Percentiles rank a stretch among this genome's conserved stretches.
Conservation (phyloP, 2,888 invertebrate genomes). For the Cheilosia variabilis region DNA sequence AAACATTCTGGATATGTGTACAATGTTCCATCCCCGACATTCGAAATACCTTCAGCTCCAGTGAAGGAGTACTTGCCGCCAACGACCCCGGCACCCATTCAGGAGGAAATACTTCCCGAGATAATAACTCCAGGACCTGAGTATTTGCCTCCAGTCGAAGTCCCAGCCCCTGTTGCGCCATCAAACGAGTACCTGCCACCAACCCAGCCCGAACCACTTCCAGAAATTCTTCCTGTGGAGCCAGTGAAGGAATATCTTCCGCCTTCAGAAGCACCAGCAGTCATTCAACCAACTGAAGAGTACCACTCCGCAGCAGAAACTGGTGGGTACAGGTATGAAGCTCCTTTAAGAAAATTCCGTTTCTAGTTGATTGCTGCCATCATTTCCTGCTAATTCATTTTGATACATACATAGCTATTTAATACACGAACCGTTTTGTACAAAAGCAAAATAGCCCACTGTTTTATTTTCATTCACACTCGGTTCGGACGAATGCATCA, state of each 20-base stretch:
- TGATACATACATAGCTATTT: constrained; percentile 20
- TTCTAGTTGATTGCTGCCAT: neutral
- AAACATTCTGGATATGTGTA: constrained; percentile 49
- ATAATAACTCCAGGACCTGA: constrained; percentile 8
- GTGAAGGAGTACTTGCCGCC: constrained; percentile 50
- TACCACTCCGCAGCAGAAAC: constrained; percentile 34
- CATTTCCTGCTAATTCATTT: constrained; percentile 12
- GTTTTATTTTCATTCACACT: too few species aligned
- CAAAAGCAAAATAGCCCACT: neutral
- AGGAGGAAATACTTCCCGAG: constrained; percentile 28
- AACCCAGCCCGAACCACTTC: neutral
- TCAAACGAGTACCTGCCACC: constrained; percentile 43
- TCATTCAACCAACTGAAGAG: constrained; percentile 20
- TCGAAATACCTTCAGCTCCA: constrained; percentile 43
- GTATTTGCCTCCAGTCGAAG: constrained; percentile 32
- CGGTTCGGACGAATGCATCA: too few species aligned
- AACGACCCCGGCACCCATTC: constrained; percentile 1
- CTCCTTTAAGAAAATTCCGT: constrained; percentile 24
- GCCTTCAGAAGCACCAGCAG: constrained; percentile 25
- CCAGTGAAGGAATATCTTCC: constrained; percentile 57
- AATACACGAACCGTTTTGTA: constrained; percentile 28
- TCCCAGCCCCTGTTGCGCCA: constrained; percentile 7
- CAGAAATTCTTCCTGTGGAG: constrained; percentile 22
- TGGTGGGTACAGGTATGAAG: constrained; percentile 46
- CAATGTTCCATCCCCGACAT: constrained; percentile 51